Base-by-base conservation (phyloP, 2,113 vertebrate species). In the western clawed frog (Xenopus tropicalis) region DNA sequence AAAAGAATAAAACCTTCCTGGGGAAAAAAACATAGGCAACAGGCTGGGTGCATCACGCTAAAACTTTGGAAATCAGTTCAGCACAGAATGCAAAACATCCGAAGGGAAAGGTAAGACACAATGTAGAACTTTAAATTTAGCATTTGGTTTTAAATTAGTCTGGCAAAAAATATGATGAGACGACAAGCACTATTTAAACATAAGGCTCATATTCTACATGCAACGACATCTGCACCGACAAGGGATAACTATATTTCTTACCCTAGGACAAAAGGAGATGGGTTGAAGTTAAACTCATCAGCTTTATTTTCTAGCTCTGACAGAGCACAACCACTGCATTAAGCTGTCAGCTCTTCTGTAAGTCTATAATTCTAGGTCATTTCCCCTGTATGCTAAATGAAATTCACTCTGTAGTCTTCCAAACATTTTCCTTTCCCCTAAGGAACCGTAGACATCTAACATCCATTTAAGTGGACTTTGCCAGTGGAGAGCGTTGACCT, bases 341-440 rank as follows among this genome's bases (percentile, higher is more conserved):
- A 75, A 75, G 66, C 65, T 75, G 72, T 75, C 72, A 75, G 44
- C 66, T 24, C 66, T 48, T 75, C 58, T 68, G 66, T 75, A 69
- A 62, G 72, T 62, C 65, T 69, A 69, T 69, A 75, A 69, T 75
- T 75, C 66, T 22, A 74, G 42, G n/a, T 67, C 11, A 29, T 67
- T 61, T 74, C 54, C 57, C 48, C 42, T 67, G 54, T 61, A 74
- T 74, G 59, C 64, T 37, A 67, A 58, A 19, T 61, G 42, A 74
- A 74, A 61, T 48, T 67, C 56, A 25, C 23, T 29, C 22, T 59
- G 63, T 68, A 61, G 63, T 61, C 25, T 75, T 75, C 72, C 65
- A 75, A 37, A 61, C 14, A 57, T 25, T 22, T 22, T 19, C 25
- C 65, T 48, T 75, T 54, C 52, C 72, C 72, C 72, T 21, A 61